A percentile compares a stretch with the other conserved stretches of the same genome.
Conservation (phyloP, 2,797 vertebrate genomes). For the Phalloptychus januarius region DNA sequence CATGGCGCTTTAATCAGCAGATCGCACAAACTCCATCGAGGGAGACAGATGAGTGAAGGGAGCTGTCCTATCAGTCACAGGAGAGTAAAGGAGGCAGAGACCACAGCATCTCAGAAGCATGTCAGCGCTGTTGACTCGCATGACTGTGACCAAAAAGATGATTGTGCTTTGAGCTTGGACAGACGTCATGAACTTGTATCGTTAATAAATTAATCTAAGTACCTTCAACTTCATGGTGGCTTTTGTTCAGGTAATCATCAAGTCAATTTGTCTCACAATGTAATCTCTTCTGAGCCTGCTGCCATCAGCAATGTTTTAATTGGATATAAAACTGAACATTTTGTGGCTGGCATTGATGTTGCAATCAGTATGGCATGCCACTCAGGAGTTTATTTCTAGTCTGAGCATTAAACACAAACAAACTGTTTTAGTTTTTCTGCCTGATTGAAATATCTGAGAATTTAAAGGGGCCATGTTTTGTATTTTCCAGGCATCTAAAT, state of each 20-base stretch:
- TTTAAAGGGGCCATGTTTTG: neutral
- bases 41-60: constrained; percentile 43
- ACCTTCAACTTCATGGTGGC: constrained; percentile 28
- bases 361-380: neutral
- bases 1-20: constrained; percentile 51
- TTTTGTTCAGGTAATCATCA: constrained; percentile 31
- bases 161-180: constrained; percentile 1
- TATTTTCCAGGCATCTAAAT: too few relatives aligned
- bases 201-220: constrained; percentile 35
- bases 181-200: neutral
- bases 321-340: constrained; percentile 21
- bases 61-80: constrained; percentile 33
- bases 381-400: neutral
- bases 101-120: constrained; percentile 5
- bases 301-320: constrained; percentile 46
- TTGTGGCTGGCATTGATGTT: neutral
- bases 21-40: constrained; percentile 30
- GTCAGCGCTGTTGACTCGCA: constrained; percentile 21
- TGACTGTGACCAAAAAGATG: constrained; percentile 10
- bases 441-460: neutral
- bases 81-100: constrained; percentile 37
- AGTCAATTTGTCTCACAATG: constrained; percentile 48
- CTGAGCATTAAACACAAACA: neutral
- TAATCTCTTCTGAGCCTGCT: constrained; percentile 29
- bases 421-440: neutral